phyloP scores from a whole-genome alignment of 2,888 invertebrate species.

The Axea sp. region DNA sequence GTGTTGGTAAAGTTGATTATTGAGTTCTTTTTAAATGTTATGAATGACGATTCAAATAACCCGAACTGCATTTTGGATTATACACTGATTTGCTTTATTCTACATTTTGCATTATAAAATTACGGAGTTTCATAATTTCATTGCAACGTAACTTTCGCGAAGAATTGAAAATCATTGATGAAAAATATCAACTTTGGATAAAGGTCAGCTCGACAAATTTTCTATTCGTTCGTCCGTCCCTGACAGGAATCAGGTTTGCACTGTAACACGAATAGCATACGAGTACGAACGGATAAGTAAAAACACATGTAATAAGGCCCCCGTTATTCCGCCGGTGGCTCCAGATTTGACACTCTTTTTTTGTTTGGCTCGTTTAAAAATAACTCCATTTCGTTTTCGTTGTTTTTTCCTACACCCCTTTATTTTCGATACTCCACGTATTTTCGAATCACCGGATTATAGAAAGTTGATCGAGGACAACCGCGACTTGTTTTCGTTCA shows the following conservation, averaged over 20 bases:
- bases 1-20: too few species aligned
- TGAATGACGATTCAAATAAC: too few species aligned
- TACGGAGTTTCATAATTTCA: too few species aligned
- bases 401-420: constrained; percentile 7
- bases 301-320: constrained; percentile 46
- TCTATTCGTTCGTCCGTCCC: constrained; percentile 26
- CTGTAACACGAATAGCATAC: constrained; percentile 47
- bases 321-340: background rate
- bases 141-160: too few species aligned
- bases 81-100: too few species aligned
- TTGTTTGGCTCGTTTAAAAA: constrained; percentile 18
- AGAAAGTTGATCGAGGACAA: constrained; percentile 40
- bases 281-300: constrained; percentile 33
- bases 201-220: constrained; percentile 23
- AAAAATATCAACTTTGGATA: too few species aligned
- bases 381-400: constrained; percentile 42
- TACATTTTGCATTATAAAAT: too few species aligned
- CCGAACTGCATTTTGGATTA: too few species aligned
- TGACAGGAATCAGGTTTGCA: constrained; percentile 51
- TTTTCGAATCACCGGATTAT: constrained; percentile 29
- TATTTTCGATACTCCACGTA: constrained; percentile 34
- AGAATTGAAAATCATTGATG: too few species aligned
- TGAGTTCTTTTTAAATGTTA: too few species aligned
- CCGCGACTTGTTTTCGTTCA: constrained; percentile 30
- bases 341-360: constrained; percentile 41